Conservation (phyloP, 2,113 vertebrate genomes). For the Hoplias malabaricus region DNA sequence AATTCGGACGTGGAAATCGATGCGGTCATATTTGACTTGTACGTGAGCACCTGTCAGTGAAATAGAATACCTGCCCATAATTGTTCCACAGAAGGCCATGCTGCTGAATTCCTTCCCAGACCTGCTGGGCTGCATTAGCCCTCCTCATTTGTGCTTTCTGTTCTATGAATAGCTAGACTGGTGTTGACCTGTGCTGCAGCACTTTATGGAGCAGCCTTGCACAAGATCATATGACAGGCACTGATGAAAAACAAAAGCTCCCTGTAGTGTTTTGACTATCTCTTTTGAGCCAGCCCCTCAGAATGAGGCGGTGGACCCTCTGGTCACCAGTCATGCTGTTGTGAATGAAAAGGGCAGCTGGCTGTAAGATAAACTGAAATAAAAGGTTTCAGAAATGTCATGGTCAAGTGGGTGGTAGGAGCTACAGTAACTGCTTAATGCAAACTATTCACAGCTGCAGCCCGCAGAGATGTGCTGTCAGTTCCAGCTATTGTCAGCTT, state of each 20-base stretch:
- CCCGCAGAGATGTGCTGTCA: no score
- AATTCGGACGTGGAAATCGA: constrained; percentile 47
- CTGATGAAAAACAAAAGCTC: background rate
- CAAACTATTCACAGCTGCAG: no score
- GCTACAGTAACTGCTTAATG: no score
- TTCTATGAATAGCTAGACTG: background rate
- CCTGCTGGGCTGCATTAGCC: background rate
- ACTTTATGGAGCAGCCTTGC: background rate
- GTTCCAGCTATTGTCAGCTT: background rate
- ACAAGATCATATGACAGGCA: background rate
- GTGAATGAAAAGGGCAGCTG: no score
- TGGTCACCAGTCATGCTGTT: no score
- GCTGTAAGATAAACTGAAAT: no score
- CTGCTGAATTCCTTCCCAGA: constrained; percentile 2
- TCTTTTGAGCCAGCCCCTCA: no score
- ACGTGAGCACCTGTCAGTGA: constrained; percentile 42
- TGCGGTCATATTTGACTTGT: constrained; percentile 40
- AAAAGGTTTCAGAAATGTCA: no score
- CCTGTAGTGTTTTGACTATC: no score
- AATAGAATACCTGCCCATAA: background rate
- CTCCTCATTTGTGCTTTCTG: background rate
- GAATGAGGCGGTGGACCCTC: no score
- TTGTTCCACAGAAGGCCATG: background rate
- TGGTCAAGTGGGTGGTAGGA: no score
- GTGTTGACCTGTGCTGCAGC: background rate